phyloP scores from a whole-genome alignment of 2,113 vertebrate species.

The Halichoerus grypus region DNA sequence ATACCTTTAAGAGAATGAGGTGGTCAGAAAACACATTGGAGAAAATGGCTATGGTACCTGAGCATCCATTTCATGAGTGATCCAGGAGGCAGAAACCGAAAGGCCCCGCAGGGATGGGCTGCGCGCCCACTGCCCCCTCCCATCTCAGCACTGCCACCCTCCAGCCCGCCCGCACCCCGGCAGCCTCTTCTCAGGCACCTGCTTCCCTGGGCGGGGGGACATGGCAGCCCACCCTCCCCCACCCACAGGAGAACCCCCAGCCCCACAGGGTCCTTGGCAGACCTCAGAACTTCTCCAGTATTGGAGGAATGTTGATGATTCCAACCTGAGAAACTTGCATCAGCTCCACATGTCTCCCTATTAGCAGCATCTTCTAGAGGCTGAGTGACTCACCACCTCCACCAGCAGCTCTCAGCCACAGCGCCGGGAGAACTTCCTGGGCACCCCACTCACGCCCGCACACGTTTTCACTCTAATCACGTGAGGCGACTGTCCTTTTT shows the following conservation, averaged over 20 bases:
- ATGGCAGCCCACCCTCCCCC: neutral
- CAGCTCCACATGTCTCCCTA: neutral
- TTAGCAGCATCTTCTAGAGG: neutral
- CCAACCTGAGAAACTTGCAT: neutral
- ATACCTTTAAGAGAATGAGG: neutral
- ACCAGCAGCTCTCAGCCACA: neutral
- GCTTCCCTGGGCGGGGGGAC: neutral
- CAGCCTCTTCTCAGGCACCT: neutral
- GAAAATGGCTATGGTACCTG: neutral
- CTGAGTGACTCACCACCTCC: neutral
- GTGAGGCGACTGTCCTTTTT: neutral
- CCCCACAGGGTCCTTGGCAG: neutral
- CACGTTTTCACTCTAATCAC: neutral
- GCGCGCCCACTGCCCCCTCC: fast-evolving
- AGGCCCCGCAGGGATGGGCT: neutral
- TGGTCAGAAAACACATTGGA: neutral
- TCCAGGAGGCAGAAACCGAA: neutral
- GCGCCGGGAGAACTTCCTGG: neutral
- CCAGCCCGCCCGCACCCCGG: neutral
- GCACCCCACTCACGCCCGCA: neutral
- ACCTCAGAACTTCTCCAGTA: neutral
- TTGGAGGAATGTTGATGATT: neutral
- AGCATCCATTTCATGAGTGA: neutral
- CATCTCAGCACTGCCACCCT: neutral
- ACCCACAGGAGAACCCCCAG: no score